Evolutionary conservation across 2,888 invertebrate species (phyloP), one percentile per base, ranked within the genome.

Genomic region (Cataglyphis altisquamis): DNA sequence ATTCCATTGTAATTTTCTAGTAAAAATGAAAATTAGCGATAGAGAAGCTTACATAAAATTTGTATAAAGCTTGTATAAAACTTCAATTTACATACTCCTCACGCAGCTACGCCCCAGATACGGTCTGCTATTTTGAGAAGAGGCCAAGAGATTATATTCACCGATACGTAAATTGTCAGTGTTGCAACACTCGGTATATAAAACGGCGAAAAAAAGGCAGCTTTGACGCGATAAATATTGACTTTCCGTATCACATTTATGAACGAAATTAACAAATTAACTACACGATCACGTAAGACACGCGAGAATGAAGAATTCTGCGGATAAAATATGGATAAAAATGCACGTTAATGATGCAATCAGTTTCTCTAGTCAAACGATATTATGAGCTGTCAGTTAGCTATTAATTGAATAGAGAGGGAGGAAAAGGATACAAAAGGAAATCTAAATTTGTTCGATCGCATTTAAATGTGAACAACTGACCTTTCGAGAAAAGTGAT

Each of bases 381-480:
- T 45, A 12, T 45, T 8, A 41, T 12, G 6, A 39, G 0, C 21
- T 10, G n/a, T 2, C 29, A 63, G 45, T 63, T n/a, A n/a, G 3
- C 0, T 29, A 3, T 12, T 36, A 36, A 64, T 52, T 32, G 12
- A 4, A 6, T 25, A 18, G 18, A 45, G 15, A 3, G 15, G 15
- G 15, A 15, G 15, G 5, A 45, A 45, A 64, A 67, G 41, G 57
- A 9, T 39, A 12, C 9, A 18, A 18, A 12, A 18, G 8, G 4
- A 39, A 25, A 66, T 55, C 29, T 57, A 15, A 25, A 29, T 15
- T 18, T 60, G 25, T 74, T 48, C 0, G 41, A 32, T 57, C 18
- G 12, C 45, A 3, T 68, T 68, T 57, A 78, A 78, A 60, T 60
- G 78, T 68, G 41, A 68, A 12, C 68, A 78, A 78, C 45, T 77